These are phyloP conservation scores for Erynnis tages DNA, from an alignment of 2,888 invertebrate species.

Conservation along the genomic window DNA sequence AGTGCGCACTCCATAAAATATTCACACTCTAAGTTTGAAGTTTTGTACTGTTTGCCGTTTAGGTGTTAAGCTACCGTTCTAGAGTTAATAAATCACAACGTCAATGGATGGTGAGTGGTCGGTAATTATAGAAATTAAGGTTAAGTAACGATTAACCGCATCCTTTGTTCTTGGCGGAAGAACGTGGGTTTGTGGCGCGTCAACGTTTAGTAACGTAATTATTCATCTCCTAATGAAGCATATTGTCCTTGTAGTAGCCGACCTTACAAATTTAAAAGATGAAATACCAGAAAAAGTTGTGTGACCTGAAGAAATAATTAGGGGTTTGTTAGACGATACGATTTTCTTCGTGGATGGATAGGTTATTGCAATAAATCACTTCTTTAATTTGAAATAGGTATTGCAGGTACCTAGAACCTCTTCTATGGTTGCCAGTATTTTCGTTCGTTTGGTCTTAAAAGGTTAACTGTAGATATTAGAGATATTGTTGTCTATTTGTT, in stretches of 20 bases:
- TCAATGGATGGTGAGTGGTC: slow-evolving; percentile 45
- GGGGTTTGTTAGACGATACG: too few species aligned
- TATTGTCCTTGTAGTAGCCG: slow-evolving; percentile 13
- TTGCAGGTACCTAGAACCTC: too few species aligned
- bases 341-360: too few species aligned
- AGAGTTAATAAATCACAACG: slow-evolving; percentile 70
- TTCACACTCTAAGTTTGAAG: slow-evolving; percentile 9
- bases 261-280: slow-evolving; percentile 4
- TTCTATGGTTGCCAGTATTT: too few species aligned
- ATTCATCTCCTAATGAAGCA: slow-evolving; percentile 28
- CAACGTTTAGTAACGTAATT: slow-evolving; percentile 23
- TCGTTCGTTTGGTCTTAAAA: too few species aligned
- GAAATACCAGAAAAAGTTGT: neutral
- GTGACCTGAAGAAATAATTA: neutral
- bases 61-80: slow-evolving; percentile 32
- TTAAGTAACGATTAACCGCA: slow-evolving; percentile 68
- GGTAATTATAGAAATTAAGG: slow-evolving; percentile 77
- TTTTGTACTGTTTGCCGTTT: slow-evolving; percentile 26
- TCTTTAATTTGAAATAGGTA: too few species aligned
- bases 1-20: neutral
- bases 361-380: too few species aligned
- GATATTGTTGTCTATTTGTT: too few species aligned
- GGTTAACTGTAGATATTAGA: too few species aligned
- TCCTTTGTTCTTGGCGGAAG: slow-evolving; percentile 64
- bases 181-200: slow-evolving; percentile 50